These are phyloP conservation scores for Tiliqua scincoides DNA, from an alignment of 2,113 vertebrate species.

Conservation along the genomic window DNA sequence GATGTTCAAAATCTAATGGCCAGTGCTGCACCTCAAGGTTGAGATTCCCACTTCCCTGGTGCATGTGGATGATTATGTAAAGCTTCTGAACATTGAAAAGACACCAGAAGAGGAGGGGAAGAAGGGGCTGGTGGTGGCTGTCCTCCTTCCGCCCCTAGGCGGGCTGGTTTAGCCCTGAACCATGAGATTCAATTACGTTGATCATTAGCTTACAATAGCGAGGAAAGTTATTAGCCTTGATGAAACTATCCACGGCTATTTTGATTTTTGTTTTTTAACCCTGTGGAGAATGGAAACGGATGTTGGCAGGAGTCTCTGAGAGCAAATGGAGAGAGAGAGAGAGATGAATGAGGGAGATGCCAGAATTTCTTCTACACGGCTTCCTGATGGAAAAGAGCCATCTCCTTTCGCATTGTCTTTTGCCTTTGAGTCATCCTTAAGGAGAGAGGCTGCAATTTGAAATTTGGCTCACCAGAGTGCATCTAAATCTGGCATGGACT, in stretches of 20 bases:
- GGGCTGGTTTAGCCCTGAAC: constrained; percentile 60
- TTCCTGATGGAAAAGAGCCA: background rate
- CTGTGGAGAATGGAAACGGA: constrained; percentile 12
- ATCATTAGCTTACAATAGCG: constrained; percentile 58
- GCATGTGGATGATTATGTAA: background rate
- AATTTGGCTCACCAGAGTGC: background rate
- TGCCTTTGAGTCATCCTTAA: background rate
- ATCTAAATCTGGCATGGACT: background rate
- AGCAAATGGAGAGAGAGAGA: background rate
- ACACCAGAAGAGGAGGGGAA: background rate
- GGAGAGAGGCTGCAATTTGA: background rate
- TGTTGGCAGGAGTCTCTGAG: background rate
- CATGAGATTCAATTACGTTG: constrained; percentile 70
- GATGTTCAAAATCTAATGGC: background rate
- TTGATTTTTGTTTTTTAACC: background rate
- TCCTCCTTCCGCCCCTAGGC: constrained; percentile 24
- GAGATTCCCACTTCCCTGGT: constrained; percentile 17
- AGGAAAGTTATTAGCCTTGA: constrained; percentile 59
- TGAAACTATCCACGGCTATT: constrained; percentile 63
- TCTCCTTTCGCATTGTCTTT: background rate
- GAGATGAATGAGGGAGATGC: background rate
- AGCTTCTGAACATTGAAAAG: constrained; percentile 30
- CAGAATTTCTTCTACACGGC: background rate
- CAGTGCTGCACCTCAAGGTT: too few species aligned
- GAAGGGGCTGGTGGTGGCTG: constrained; percentile 43